Evolutionary conservation across 2,113 vertebrate species (phyloP), one percentile per base, ranked within the genome.

Genomic region (Oreocharis arfaki): DNA sequence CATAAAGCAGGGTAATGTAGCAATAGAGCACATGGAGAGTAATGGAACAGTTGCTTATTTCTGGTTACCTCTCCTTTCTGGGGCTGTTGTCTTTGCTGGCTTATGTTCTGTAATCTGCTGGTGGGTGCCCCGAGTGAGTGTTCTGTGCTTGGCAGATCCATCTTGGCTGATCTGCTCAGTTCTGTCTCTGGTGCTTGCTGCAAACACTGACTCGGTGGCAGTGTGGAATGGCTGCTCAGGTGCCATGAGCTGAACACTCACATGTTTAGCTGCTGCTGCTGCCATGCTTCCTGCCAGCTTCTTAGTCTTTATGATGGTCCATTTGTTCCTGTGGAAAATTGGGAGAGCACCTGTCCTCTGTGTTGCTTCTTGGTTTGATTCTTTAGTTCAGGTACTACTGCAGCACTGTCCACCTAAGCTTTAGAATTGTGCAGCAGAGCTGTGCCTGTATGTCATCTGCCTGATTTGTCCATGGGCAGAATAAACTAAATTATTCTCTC

Each of bases 51-150:
- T 92, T 96, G 95, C 93, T 93, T 92, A 24, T 88, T 88, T 70
- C 95, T 90, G 76, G 18, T 95, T 81, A 68, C 41, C 68, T 93
- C 86, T 84, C 53, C 90, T 89, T 90, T 27, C 69, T 37, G 80
- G 67, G 73, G 46, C 92, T 95, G 92, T 94, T 95, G 90, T 93
- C 89, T 94, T 74, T 87, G 76, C 73, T 81, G 93, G 88, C 88
- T 96, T 94, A 44, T 95, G 94, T 92, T 96, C 90, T 56, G 10
- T 96, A 74, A 68, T 81, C 95, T 96, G 90, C 93, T 96, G 85
- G 16, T 90, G 78, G 90, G 80, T 93, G 61, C 92, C 76, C 86
- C 71, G 90, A 91, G 83, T 70, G 69, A 78, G 77, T 87, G 42
- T 42, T 91, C 59, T n/a, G 56, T 93, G 88, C 90, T 93, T 96